Conservation (phyloP, 2,888 invertebrate species). For the Hydrotaea cyrtoneurina region DNA sequence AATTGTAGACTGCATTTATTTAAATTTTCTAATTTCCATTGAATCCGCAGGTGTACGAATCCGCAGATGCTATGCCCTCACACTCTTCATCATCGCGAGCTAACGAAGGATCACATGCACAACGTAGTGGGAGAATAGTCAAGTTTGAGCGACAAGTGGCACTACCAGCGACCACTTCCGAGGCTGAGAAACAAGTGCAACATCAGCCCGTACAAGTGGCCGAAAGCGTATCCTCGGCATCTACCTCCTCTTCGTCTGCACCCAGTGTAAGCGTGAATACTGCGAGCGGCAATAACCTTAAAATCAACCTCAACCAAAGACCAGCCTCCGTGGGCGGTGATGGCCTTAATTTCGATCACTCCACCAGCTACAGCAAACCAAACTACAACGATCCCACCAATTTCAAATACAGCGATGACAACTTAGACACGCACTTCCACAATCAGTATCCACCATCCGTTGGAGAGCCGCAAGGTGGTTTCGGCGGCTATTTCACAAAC, state of each 20-base stretch:
- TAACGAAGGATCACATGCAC: conserved; percentile 67
- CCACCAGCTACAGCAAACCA: conserved; percentile 72
- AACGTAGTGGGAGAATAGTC: conserved; percentile 40
- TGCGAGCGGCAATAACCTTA: conserved; percentile 41
- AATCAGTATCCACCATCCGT: conserved; percentile 75
- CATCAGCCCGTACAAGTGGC: conserved; percentile 39
- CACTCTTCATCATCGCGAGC: conserved; percentile 55
- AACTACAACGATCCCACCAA: conserved; percentile 70
- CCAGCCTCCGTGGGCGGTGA: conserved; percentile 46
- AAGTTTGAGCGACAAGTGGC: conserved; percentile 78
- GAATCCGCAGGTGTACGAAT: conserved; percentile 76
- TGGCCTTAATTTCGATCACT: conserved; percentile 66
- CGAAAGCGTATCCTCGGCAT: conserved; percentile 41
- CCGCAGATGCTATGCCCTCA: conserved; percentile 74
- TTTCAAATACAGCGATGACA: conserved; percentile 70
- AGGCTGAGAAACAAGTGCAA: conserved; percentile 69
- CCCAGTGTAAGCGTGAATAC: conserved; percentile 43
- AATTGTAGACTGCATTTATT: neutral
- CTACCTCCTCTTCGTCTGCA: conserved; percentile 36
- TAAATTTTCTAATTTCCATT: neutral
- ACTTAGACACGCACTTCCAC: conserved; percentile 69
- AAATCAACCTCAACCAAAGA: conserved; percentile 45
- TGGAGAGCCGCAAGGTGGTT: conserved; percentile 70
- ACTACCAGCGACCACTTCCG: conserved; percentile 71
- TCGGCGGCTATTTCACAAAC: conserved; percentile 69